Conservation (phyloP, 2,797 vertebrate species). For the Staurois parvus region DNA sequence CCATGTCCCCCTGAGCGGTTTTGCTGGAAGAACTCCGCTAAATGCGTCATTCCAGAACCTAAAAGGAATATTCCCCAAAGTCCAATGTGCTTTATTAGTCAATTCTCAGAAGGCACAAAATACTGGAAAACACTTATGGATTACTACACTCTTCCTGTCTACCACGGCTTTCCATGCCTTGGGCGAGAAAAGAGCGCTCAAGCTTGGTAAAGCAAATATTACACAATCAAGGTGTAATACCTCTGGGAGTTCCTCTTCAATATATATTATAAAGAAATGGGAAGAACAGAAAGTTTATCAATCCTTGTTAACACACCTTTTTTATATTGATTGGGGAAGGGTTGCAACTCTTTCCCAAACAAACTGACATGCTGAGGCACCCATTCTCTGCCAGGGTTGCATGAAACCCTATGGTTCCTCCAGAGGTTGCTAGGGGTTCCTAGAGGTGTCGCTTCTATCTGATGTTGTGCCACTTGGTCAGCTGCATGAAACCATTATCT, state of each 20-base stretch:
- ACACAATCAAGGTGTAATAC: slow-evolving; percentile 10
- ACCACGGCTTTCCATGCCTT: neutral
- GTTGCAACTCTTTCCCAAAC: neutral
- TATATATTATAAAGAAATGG: neutral
- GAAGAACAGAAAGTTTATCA: neutral
- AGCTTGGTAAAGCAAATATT: slow-evolving; percentile 16
- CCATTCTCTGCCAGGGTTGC: too few species aligned
- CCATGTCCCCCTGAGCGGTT: neutral
- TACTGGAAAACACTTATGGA: slow-evolving; percentile 27
- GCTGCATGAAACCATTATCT: too few species aligned
- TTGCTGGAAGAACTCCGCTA: neutral
- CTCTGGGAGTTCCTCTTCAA: slow-evolving; percentile 13
- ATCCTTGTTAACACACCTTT: neutral
- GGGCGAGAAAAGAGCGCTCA: neutral
- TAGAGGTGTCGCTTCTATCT: too few species aligned
- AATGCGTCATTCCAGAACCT: neutral
- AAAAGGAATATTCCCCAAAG: neutral
- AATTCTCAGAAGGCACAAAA: neutral
- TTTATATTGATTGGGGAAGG: too few species aligned
- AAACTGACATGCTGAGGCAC: neutral
- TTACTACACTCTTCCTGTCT: neutral
- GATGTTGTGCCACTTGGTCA: too few species aligned
- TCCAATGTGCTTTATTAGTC: slow-evolving; percentile 8
- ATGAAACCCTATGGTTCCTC: too few species aligned
- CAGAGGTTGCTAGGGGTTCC: too few species aligned